phyloP scores from a whole-genome alignment of 2,888 invertebrate genomes.

The Lysandra bellargus region DNA sequence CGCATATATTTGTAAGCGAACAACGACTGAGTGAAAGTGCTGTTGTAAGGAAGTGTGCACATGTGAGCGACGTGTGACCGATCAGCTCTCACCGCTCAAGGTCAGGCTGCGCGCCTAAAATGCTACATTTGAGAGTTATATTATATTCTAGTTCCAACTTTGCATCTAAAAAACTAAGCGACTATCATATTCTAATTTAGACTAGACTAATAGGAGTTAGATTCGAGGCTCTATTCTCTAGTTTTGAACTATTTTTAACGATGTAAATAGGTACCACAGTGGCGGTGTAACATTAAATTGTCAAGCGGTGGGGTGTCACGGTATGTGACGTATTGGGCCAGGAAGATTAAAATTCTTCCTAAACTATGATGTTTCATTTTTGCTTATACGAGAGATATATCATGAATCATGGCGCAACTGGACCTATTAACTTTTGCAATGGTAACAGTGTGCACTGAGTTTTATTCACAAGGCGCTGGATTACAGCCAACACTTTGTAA shows the following conservation, averaged over 20 bases:
- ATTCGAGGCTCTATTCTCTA: no score
- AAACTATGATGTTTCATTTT: no score
- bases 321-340: no score
- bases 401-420: no score
- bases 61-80: background rate
- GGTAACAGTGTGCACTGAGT: background rate
- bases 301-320: no score
- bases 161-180: no score
- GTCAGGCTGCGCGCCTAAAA: background rate
- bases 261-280: no score
- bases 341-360: no score
- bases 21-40: constrained; percentile 33
- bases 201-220: no score
- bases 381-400: background rate
- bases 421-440: background rate
- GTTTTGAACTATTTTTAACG: no score
- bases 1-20: constrained; percentile 28
- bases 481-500: background rate
- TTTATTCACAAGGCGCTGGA: background rate
- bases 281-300: no score
- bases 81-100: constrained; percentile 5
- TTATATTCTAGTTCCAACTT: background rate
- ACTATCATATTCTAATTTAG: no score
- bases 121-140: background rate
- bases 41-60: constrained; percentile 5